Conservation (phyloP, 2,113 vertebrate genomes). For the Alouatta palliata region DNA sequence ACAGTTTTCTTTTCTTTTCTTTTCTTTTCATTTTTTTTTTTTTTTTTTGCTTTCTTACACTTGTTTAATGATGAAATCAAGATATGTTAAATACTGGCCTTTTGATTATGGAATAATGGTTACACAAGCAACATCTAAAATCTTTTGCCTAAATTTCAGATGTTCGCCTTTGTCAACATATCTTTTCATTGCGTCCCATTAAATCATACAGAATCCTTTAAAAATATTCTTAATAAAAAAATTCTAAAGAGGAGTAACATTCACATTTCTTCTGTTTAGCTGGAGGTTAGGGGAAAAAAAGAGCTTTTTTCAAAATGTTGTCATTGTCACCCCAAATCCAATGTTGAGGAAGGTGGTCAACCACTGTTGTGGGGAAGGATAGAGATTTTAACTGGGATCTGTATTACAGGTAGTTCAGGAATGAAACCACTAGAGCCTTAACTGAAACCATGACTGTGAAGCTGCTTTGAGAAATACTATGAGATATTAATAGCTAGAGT, state of each 20-base stretch:
- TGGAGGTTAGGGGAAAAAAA: neutral
- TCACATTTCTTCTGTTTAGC: neutral
- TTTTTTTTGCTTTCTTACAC: neutral
- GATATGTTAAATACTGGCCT: neutral
- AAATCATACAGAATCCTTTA: neutral
- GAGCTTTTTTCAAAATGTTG: neutral
- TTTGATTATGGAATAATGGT: neutral
- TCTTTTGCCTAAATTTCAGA: neutral
- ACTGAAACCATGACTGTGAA: neutral
- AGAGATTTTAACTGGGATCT: neutral
- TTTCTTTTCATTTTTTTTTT: neutral
- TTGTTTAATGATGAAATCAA: conserved; percentile 48
- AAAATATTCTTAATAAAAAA: neutral
- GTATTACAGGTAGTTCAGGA: too few relatives aligned
- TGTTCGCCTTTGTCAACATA: neutral
- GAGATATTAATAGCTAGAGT: neutral
- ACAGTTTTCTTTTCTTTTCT: neutral
- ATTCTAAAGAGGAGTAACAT: neutral
- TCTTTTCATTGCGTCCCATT: neutral
- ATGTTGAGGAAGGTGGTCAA: neutral
- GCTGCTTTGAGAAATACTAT: neutral
- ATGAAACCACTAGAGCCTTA: neutral
- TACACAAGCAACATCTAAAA: neutral
- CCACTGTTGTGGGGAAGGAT: neutral
- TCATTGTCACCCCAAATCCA: neutral